These are phyloP conservation scores for Acrossocheilus fasciatus DNA, from an alignment of 2,797 vertebrate genomes.

Conservation along the genomic window DNA sequence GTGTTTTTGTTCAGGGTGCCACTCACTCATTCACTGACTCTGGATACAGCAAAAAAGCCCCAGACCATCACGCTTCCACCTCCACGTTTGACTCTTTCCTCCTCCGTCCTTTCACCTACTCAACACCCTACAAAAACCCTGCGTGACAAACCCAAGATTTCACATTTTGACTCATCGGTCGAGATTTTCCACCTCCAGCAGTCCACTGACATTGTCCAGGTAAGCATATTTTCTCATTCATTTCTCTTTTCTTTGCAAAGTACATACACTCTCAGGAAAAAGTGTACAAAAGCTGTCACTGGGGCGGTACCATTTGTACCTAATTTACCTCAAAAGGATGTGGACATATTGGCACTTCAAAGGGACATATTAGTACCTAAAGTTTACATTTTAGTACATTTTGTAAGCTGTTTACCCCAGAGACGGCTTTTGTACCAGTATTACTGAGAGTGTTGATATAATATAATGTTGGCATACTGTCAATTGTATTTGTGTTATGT, in stretches of 20 bases:
- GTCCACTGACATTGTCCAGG: not conserved
- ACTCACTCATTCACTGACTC: not conserved
- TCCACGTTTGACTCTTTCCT: not conserved
- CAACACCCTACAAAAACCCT: not conserved
- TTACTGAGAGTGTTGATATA: not conserved
- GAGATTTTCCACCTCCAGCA: not conserved
- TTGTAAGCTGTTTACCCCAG: not conserved
- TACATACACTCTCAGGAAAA: not conserved
- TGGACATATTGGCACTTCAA: not conserved
- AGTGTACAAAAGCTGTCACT: not conserved
- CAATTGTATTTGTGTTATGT: not conserved
- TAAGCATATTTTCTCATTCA: not conserved
- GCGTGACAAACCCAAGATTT: not conserved
- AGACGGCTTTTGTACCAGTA: no score
- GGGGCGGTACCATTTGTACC: not conserved
- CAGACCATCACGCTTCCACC: not conserved
- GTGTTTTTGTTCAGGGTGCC: conserved; percentile 3
- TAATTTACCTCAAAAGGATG: not conserved
- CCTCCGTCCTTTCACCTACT: conserved; percentile 4
- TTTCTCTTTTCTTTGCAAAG: no score
- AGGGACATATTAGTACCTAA: not conserved
- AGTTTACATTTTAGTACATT: not conserved
- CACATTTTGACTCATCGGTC: conserved; percentile 2
- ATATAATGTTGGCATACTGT: no score
- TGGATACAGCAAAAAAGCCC: not conserved